Conservation (phyloP, 2,888 invertebrate genomes). For the Itoplectis maculator region DNA sequence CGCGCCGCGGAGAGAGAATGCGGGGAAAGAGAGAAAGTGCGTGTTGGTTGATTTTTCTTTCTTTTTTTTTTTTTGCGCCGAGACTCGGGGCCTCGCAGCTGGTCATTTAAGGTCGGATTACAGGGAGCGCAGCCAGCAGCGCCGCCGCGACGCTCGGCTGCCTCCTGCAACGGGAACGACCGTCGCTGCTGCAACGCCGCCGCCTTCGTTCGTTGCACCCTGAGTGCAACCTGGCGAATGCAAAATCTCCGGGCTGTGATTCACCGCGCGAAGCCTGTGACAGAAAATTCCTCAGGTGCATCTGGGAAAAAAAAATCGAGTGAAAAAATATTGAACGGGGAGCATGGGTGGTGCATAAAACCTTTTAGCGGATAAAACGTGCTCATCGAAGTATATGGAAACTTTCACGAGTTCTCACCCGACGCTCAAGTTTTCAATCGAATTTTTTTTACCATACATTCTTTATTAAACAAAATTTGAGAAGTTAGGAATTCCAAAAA, state of each 20-base stretch:
- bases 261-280: background rate
- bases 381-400: background rate
- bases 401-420: no score
- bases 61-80: constrained; percentile 8
- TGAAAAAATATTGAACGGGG: background rate
- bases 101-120: constrained; percentile 44
- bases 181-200: background rate
- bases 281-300: constrained; percentile 18
- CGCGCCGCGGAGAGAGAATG: background rate
- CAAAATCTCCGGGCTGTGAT: constrained; percentile 21
- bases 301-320: background rate
- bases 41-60: background rate
- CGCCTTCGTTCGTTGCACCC: constrained; percentile 50
- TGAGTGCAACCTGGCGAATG: constrained; percentile 1
- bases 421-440: no score
- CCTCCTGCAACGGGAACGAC: constrained; percentile 16
- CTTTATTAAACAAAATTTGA: no score
- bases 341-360: background rate
- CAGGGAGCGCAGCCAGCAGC: constrained; percentile 15
- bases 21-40: constrained; percentile 37
- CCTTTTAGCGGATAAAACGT: background rate
- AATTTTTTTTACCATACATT: no score
- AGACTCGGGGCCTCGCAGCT: constrained; percentile 25
- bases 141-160: constrained; percentile 10
- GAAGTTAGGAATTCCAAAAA: no score